These are phyloP conservation scores for Oncopeltus fasciatus DNA, from an alignment of 1,140 invertebrate species.

Conservation along the genomic window DNA sequence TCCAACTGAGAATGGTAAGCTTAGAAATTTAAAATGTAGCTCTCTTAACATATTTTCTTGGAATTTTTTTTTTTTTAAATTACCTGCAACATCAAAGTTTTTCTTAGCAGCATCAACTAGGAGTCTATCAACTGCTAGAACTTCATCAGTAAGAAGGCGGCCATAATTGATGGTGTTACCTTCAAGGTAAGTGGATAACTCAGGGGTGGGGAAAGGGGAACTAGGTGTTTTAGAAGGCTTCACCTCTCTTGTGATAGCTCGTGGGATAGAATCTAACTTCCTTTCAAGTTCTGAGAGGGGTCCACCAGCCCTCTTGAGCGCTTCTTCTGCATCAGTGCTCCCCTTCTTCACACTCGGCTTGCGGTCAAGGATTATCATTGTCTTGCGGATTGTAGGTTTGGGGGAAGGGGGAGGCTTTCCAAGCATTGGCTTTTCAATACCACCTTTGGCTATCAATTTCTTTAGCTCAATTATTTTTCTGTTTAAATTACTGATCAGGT, in stretches of 20 bases:
- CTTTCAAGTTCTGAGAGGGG: constrained; percentile 39
- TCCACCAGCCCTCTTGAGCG: constrained; percentile 28
- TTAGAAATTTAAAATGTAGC: too few relatives aligned
- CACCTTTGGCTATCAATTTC: constrained; percentile 44
- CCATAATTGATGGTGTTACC: constrained; percentile 56
- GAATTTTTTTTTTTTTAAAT: too few relatives aligned
- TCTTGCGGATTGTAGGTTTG: constrained; percentile 32
- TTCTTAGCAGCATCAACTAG: constrained; percentile 66
- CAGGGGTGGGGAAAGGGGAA: constrained; percentile 9
- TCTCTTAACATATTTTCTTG: too few relatives aligned
- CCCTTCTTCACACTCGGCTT: constrained; percentile 51
- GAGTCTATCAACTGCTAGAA: constrained; percentile 62
- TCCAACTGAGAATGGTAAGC: too few relatives aligned
- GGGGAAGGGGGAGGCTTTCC: constrained; percentile 24
- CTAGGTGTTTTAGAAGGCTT: constrained; percentile 8
- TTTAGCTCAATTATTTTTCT: constrained; percentile 57
- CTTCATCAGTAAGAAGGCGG: constrained; percentile 68
- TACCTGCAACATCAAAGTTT: constrained; percentile 69
- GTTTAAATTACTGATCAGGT: constrained; percentile 59
- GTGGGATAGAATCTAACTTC: constrained; percentile 43
- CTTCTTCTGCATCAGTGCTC: constrained; percentile 31
- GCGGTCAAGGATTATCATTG: constrained; percentile 32
- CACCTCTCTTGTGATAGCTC: constrained; percentile 49
- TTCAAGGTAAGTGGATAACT: constrained; percentile 40
- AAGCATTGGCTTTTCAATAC: constrained; percentile 20